Conservation (phyloP, 1,140 invertebrate species). For the Dryas iulia region DNA sequence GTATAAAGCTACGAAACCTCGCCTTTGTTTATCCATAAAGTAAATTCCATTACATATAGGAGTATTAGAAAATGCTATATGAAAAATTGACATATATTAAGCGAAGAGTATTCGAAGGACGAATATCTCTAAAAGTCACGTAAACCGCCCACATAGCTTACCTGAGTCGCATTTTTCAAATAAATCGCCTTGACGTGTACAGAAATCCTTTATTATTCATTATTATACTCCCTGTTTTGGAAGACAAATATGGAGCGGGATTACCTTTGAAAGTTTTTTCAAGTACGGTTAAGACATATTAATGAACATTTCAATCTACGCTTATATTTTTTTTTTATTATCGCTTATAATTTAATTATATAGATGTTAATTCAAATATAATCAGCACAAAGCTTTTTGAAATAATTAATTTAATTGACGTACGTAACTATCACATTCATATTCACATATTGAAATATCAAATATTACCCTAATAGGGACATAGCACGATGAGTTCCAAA, state of each 20-base stretch:
- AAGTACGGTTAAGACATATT: background rate
- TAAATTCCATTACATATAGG: background rate
- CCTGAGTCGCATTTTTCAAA: slow-evolving; percentile 21
- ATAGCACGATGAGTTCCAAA: too few relatives aligned
- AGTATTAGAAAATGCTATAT: background rate
- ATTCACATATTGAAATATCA: too few relatives aligned
- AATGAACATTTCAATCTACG: background rate
- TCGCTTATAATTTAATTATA: too few relatives aligned
- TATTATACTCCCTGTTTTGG: slow-evolving; percentile 16
- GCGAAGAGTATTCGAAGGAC: background rate
- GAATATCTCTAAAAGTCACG: slow-evolving; percentile 3
- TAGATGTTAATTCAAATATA: background rate
- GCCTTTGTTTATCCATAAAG: background rate
- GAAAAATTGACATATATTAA: background rate
- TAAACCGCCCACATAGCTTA: slow-evolving; percentile 1
- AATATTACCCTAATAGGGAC: too few relatives aligned
- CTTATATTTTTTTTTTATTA: background rate
- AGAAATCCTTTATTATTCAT: slow-evolving; percentile 22
- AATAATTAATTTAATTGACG: too few relatives aligned
- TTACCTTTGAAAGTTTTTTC: background rate
- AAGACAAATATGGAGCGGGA: slow-evolving; percentile 11
- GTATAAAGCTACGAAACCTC: too few relatives aligned
- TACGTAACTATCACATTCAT: too few relatives aligned
- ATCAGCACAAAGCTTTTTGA: too few relatives aligned
- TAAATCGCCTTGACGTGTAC: slow-evolving; percentile 16